Evolutionary conservation across 2,888 invertebrate genomes (phyloP).

Genomic region (Ochlodes sylvanus): DNA sequence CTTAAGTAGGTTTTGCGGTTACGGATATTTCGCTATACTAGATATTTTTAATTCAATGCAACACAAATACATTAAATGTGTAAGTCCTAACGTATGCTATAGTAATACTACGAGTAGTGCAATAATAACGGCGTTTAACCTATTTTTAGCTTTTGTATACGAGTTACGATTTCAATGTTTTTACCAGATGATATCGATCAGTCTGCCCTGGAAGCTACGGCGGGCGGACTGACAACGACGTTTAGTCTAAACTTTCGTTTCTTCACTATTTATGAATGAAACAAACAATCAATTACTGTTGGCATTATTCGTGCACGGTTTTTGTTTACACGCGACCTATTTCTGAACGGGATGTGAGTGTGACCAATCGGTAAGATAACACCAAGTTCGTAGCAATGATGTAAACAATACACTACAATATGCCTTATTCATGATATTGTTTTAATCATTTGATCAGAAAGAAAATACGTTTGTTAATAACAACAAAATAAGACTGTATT

Average conservation of each 20-base stretch:
- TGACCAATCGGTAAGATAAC: background rate
- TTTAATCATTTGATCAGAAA: background rate
- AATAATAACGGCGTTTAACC: background rate
- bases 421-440: background rate
- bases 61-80: too few relatives aligned
- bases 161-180: slow-evolving; percentile 18
- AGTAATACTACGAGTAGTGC: too few relatives aligned
- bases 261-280: slow-evolving; percentile 11
- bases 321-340: background rate
- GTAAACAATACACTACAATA: background rate
- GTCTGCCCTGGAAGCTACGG: slow-evolving; percentile 18
- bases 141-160: slow-evolving; percentile 25
- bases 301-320: background rate
- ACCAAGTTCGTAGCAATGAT: background rate
- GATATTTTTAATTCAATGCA: too few relatives aligned
- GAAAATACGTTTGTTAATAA: background rate
- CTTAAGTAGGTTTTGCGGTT: too few relatives aligned
- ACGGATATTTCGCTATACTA: too few relatives aligned
- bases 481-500: background rate
- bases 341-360: background rate
- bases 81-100: too few relatives aligned
- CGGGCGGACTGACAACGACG: background rate
- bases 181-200: slow-evolving; percentile 24
- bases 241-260: slow-evolving; percentile 12
- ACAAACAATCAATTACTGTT: slow-evolving; percentile 11